Base-by-base conservation (phyloP, 2,113 vertebrate species). In the Aix galericulata region DNA sequence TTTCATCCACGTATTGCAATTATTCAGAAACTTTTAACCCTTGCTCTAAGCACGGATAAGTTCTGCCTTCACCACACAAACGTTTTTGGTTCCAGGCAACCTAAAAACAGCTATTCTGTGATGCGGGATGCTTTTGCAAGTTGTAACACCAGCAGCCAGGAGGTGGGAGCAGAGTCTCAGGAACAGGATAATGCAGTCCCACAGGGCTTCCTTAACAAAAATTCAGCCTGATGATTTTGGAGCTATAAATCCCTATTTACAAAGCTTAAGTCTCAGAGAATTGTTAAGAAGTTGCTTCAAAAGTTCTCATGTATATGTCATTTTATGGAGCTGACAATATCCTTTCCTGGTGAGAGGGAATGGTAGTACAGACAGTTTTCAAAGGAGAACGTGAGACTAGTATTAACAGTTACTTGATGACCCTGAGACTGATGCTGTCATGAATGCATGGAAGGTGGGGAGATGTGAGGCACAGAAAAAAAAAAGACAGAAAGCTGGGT, bases 101-200 rank as follows among this genome's bases (percentile, higher is more conserved):
- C 42, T n/a, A 69, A 27, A 50, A 34, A 14, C 12, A 11, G 42
- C 36, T 26, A 7, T 46, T 79, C 58, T 11, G 16, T 53, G 29
- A 38, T 25, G 31, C 9, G 1, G 14, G 58, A 4, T 34, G 23
- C 23, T 34, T 76, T 60, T 62, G 72, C 13, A 2, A 82, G 89
- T 66, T 62, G 12, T 77, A 62, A 68, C 59, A 31, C 40, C 46
- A 27, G 27, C 12, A 50, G 73, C 89, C 96, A 91, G 80, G 29
- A 95, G 97, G 79, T 95, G 95, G 95, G 67, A 96, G 94, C 87
- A 97, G 74, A 96, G 55, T n/a, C 67, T 82, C 82, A 79, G 74
- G 38, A 94, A 97, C 21, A 23, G 38, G 53, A 84, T 75, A 56
- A 20, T 6, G 23, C 2, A 0, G 29, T 10, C 4, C 31, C 8